These are phyloP conservation scores for Euschistus heros DNA, from an alignment of 1,140 invertebrate genomes.

Conservation along the genomic window DNA sequence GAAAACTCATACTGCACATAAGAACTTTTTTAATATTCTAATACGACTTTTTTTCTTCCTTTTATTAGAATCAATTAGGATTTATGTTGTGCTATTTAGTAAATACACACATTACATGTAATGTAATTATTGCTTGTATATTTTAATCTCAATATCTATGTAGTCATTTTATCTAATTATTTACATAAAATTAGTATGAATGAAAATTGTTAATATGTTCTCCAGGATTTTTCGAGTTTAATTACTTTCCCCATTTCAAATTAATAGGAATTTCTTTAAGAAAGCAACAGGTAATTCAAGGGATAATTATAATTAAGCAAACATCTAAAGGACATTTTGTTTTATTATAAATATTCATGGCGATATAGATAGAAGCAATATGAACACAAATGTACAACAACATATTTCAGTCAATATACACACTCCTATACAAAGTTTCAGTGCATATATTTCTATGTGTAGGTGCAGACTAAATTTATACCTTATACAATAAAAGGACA, in stretches of 20 bases:
- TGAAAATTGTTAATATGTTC: too few relatives aligned
- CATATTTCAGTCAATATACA: slow-evolving; percentile 13
- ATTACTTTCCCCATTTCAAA: too few relatives aligned
- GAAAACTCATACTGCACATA: background rate
- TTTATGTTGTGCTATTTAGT: background rate
- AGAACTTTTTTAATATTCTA: background rate
- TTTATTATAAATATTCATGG: slow-evolving; percentile 14
- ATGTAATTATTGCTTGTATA: background rate
- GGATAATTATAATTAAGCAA: background rate
- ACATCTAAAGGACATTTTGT: slow-evolving; percentile 7
- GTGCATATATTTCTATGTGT: background rate
- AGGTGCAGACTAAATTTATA: slow-evolving; percentile 4
- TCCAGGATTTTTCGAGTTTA: too few relatives aligned
- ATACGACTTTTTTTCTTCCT: background rate
- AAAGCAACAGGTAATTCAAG: too few relatives aligned
- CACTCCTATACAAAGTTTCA: slow-evolving; percentile 13
- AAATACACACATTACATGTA: slow-evolving; percentile 3
- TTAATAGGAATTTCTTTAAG: too few relatives aligned
- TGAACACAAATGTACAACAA: slow-evolving; percentile 17
- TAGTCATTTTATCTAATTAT: too few relatives aligned
- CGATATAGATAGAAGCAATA: slow-evolving; percentile 11
- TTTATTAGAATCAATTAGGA: slow-evolving; percentile 3
- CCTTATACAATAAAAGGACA: background rate
- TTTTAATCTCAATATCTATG: too few relatives aligned
- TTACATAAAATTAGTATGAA: too few relatives aligned